A percentile compares a stretch with the other conserved stretches of the same genome.
phyloP scores from a whole-genome alignment of 2,113 vertebrate genomes.

The Eulacestoma nigropectus region DNA sequence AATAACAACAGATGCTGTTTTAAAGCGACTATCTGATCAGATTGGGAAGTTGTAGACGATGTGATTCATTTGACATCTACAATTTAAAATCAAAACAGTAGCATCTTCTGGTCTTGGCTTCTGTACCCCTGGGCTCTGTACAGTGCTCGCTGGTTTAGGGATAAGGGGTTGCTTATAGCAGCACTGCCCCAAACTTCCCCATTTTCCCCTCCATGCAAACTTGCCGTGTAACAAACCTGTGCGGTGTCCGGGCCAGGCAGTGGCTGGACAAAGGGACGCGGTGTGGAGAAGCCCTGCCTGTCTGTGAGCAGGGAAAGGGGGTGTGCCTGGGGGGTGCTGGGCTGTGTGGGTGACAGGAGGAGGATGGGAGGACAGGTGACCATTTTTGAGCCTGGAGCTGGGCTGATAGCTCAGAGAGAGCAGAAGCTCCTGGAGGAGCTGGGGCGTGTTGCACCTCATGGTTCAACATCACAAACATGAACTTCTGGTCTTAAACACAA shows the following conservation, averaged over 20 bases:
- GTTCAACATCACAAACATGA: not conserved
- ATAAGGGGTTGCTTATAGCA: not conserved
- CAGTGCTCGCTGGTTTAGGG: not conserved
- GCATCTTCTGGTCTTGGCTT: not conserved
- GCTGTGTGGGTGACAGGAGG: accelerated
- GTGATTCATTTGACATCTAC: not conserved
- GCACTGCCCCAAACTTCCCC: not conserved
- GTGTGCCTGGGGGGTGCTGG: accelerated
- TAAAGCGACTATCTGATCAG: not conserved
- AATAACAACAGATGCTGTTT: not conserved
- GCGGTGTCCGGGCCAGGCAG: too few relatives aligned
- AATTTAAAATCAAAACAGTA: not conserved
- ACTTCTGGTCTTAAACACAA: not conserved
- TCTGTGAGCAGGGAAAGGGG: accelerated
- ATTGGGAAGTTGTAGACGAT: not conserved
- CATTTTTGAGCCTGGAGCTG: not conserved
- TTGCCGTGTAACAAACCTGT: too few relatives aligned
- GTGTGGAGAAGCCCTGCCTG: not conserved
- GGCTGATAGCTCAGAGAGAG: not conserved
- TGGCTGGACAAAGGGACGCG: accelerated
- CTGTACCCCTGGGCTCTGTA: not conserved
- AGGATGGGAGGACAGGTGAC: too few relatives aligned
- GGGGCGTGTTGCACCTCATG: not conserved
- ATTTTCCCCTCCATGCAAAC: not conserved
- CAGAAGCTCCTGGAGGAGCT: not conserved